Evolutionary conservation across 1,140 invertebrate genomes (phyloP).

Genomic region (Paraescarpia echinospica): DNA sequence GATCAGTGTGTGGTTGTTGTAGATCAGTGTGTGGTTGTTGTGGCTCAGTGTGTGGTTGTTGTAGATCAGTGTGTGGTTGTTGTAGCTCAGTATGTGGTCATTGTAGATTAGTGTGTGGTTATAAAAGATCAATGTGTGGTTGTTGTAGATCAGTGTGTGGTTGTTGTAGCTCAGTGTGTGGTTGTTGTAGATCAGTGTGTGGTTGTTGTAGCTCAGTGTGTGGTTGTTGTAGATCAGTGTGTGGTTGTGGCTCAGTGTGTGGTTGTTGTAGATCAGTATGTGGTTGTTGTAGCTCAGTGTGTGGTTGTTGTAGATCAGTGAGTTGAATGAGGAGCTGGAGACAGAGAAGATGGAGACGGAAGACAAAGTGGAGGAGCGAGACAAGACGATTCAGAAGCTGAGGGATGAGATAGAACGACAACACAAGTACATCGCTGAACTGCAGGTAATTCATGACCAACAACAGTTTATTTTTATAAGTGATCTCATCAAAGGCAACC

Average conservation of each 20-base stretch:
- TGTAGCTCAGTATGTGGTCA: no score
- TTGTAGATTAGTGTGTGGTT: conserved; percentile 30
- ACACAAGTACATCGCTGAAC: conserved; percentile 28
- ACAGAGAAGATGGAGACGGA: conserved; percentile 26
- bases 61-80: no score
- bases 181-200: no score
- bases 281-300: conserved; percentile 41
- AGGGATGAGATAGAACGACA: conserved; percentile 41
- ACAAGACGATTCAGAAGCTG: conserved; percentile 40
- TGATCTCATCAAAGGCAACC: background rate
- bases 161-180: no score
- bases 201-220: no score
- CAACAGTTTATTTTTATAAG: background rate
- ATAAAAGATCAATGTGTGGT: conserved; percentile 29
- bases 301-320: conserved; percentile 39
- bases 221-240: background rate
- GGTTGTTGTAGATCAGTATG: conserved; percentile 38
- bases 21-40: no score
- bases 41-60: no score
- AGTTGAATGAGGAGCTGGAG: conserved; percentile 41
- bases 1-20: no score
- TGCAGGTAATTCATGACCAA: background rate
- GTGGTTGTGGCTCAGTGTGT: conserved; percentile 20
- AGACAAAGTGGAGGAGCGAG: conserved; percentile 41
- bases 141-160: no score